Percentiles rank a stretch among this genome's conserved stretches.
phyloP scores from a whole-genome alignment of 30 jellyfish, hydroid and myxozoan genomes.

The Haliclystus octoradiatus region DNA sequence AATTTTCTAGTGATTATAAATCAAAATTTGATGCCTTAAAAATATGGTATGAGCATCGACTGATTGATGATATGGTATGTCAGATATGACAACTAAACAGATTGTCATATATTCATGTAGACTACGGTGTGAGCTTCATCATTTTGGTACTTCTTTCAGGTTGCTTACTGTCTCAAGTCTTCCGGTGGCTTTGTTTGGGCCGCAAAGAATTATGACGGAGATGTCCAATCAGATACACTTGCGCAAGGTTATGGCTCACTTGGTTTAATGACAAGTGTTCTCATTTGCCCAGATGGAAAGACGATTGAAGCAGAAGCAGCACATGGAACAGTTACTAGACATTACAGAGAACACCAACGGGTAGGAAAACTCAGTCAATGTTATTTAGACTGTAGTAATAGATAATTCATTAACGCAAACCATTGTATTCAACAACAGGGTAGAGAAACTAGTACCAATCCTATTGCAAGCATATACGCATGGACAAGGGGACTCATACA shows the following conservation, averaged over 20 bases:
- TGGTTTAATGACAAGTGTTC: constrained; percentile 95
- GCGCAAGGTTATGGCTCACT: constrained; percentile 99
- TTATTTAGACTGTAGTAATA: too few relatives aligned
- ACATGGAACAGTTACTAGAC: constrained; percentile 99
- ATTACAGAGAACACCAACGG: constrained; percentile 90
- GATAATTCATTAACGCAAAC: too few relatives aligned
- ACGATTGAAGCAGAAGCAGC: constrained; percentile 99
- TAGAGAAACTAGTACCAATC: constrained; percentile 92
- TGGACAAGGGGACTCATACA: constrained; percentile 97
- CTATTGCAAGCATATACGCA: constrained; percentile 94
- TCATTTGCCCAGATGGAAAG: constrained; percentile 95
- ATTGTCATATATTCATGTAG: too few relatives aligned
- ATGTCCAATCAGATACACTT: constrained; percentile 94
- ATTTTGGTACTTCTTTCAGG: constrained; percentile 7
- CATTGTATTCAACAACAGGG: constrained; percentile 43
- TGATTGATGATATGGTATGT: constrained; percentile 98
- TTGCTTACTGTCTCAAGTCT: constrained; percentile 89
- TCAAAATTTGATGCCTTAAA: constrained; percentile 73
- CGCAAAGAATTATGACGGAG: constrained; percentile 97
- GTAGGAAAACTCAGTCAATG: too few relatives aligned
- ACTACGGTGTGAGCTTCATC: too few relatives aligned
- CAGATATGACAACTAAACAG: too few relatives aligned
- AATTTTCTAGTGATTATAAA: constrained; percentile 55
- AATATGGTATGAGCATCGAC: constrained; percentile 96
- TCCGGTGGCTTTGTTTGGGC: constrained; percentile 99